phyloP scores from a whole-genome alignment of 2,113 vertebrate species.

The Hippocampus comes region DNA sequence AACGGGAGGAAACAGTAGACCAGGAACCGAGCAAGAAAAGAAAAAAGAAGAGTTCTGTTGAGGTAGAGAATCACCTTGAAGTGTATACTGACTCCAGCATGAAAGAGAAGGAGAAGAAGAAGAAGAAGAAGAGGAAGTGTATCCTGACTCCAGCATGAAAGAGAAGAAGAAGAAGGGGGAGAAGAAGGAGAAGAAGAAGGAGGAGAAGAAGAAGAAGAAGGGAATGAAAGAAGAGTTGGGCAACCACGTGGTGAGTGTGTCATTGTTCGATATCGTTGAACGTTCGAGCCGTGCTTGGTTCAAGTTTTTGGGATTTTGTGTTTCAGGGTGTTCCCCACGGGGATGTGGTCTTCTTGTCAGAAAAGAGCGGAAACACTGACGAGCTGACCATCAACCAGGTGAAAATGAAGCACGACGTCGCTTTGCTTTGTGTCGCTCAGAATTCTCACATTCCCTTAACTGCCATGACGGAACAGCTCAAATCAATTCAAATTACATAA shows the following conservation, averaged over 20 bases:
- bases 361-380: conserved; percentile 59
- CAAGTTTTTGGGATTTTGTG: conserved; percentile 5
- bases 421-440: background rate
- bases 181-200: too few species aligned
- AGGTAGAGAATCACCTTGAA: background rate
- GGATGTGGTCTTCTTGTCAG: conserved; percentile 57
- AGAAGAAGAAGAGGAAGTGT: conserved; percentile 23
- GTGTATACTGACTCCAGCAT: background rate
- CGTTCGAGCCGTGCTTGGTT: background rate
- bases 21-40: conserved; percentile 19
- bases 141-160: background rate
- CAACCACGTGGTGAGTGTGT: conserved; percentile 32
- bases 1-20: background rate
- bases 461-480: too few species aligned
- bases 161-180: conserved; percentile 32
- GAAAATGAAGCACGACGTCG: background rate
- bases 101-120: conserved; percentile 37
- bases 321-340: conserved; percentile 28
- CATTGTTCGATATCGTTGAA: background rate
- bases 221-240: conserved; percentile 24
- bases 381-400: conserved; percentile 64
- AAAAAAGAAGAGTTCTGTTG: conserved; percentile 20
- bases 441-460: background rate
- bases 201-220: conserved; percentile 36
- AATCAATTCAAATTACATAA: too few species aligned